phyloP scores from a whole-genome alignment of 2,113 vertebrate genomes.

The Collichthys lucidus region DNA sequence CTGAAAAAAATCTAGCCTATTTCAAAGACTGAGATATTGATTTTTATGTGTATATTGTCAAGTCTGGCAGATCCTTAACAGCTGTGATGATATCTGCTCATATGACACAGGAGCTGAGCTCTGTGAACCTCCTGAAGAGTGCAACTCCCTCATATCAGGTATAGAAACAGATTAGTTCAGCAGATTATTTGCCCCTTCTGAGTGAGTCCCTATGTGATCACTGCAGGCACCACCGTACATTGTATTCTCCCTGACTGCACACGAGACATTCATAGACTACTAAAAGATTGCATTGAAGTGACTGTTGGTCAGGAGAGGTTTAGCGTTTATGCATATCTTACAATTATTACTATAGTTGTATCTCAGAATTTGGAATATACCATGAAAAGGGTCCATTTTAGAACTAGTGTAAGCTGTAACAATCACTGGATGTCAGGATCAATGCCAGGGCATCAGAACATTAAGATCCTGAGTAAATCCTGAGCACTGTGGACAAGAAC shows the following conservation, averaged over 20 bases:
- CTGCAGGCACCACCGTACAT: constrained; percentile 8
- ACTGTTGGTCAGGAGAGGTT: constrained; percentile 60
- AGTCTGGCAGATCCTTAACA: constrained; percentile 5
- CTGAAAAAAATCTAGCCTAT: not conserved
- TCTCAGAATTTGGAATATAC: constrained; percentile 5
- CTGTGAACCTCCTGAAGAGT: not conserved
- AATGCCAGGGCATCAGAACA: not conserved
- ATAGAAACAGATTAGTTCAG: constrained; percentile 52
- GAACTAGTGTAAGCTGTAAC: not conserved
- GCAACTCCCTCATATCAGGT: constrained; percentile 35
- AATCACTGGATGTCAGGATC: constrained; percentile 12
- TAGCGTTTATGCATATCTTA: constrained; percentile 47
- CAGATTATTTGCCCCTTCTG: constrained; percentile 53
- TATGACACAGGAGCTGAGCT: constrained; percentile 34
- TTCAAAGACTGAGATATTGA: constrained; percentile 32
- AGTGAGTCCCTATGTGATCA: constrained; percentile 44
- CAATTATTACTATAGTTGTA: constrained; percentile 32
- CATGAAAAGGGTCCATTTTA: constrained; percentile 36
- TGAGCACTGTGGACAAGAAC: not conserved
- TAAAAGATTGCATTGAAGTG: constrained; percentile 6
- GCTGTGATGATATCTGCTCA: constrained; percentile 36
- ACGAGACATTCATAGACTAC: constrained; percentile 14
- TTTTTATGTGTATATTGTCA: constrained; percentile 9
- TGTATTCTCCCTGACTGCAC: constrained; percentile 35
- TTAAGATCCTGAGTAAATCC: not conserved